Conservation (phyloP, 2,888 invertebrate genomes). For the Lochmaea crataegi region DNA sequence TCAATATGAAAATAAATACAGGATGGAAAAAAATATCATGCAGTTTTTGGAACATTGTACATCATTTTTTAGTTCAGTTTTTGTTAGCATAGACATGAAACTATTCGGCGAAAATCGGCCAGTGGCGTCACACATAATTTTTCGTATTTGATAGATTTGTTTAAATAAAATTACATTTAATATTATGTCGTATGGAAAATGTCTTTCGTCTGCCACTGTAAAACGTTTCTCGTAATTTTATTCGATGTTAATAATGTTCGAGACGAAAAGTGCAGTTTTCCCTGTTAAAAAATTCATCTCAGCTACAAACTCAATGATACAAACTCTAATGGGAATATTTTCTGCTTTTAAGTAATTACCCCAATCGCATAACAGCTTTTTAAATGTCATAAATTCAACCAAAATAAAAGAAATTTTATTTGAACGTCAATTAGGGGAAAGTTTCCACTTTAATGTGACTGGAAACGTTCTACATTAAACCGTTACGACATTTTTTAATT, state of each 20-base stretch:
- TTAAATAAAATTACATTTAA: too few species aligned
- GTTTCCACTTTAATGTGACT: conserved; percentile 35
- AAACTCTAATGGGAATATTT: conserved; percentile 40
- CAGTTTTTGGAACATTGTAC: too few species aligned
- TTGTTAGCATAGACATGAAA: too few species aligned
- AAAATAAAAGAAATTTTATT: conserved; percentile 39
- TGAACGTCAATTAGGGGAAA: conserved; percentile 28
- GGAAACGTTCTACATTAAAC: conserved; percentile 27
- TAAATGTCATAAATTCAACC: conserved; percentile 39
- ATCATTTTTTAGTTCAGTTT: too few species aligned
- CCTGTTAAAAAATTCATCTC: conserved; percentile 33
- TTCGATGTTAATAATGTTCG: conserved; percentile 11
- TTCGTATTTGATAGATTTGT: too few species aligned
- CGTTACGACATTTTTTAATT: conserved; percentile 17
- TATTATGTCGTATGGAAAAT: too few species aligned
- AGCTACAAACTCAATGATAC: conserved; percentile 38
- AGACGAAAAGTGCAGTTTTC: conserved; percentile 16
- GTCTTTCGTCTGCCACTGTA: background rate
- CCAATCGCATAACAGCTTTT: conserved; percentile 38
- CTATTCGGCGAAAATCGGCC: too few species aligned
- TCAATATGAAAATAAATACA: too few species aligned
- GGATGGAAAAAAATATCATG: too few species aligned
- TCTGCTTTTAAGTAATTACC: conserved; percentile 42
- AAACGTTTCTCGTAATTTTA: too few species aligned
- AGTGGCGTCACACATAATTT: too few species aligned